These are phyloP conservation scores for Setipinna tenuifilis DNA, from an alignment of 2,797 vertebrate genomes.

Conservation along the genomic window DNA sequence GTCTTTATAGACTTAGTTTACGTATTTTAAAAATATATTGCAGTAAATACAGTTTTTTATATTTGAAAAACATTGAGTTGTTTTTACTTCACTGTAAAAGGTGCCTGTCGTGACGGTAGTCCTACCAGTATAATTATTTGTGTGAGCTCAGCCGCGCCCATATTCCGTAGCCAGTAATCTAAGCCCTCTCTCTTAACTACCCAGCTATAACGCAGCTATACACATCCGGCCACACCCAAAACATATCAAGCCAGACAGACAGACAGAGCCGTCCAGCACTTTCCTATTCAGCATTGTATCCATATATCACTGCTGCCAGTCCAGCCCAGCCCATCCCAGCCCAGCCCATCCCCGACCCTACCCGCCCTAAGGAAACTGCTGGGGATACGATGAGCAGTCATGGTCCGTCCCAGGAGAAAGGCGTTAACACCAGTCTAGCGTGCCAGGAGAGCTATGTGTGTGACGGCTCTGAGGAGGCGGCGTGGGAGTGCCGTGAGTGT, in stretches of 20 bases:
- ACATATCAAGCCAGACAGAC: background rate
- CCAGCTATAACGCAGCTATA: too few relatives aligned
- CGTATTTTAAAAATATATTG: background rate
- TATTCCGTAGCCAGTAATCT: background rate
- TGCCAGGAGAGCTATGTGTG: slow-evolving; percentile 98
- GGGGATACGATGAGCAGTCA: slow-evolving; percentile 83
- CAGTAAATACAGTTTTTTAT: background rate
- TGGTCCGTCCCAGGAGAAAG: slow-evolving; percentile 69
- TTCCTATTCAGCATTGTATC: background rate
- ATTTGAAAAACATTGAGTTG: background rate
- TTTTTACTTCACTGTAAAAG: background rate
- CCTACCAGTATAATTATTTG: background rate
- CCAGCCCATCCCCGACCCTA: too few relatives aligned
- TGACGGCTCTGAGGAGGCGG: slow-evolving; percentile 88
- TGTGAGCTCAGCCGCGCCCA: background rate
- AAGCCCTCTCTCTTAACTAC: background rate
- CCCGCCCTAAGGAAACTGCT: background rate
- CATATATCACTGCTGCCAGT: background rate
- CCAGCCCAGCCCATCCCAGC: background rate
- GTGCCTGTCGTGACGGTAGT: background rate
- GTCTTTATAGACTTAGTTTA: background rate
- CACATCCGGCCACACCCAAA: too few relatives aligned
- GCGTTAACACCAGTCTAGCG: slow-evolving; percentile 76
- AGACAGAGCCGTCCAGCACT: background rate
- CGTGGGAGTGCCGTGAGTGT: slow-evolving; percentile 95